Evolutionary conservation across 1,140 invertebrate species (phyloP).

Genomic region (Catajapyx aquilonaris): DNA sequence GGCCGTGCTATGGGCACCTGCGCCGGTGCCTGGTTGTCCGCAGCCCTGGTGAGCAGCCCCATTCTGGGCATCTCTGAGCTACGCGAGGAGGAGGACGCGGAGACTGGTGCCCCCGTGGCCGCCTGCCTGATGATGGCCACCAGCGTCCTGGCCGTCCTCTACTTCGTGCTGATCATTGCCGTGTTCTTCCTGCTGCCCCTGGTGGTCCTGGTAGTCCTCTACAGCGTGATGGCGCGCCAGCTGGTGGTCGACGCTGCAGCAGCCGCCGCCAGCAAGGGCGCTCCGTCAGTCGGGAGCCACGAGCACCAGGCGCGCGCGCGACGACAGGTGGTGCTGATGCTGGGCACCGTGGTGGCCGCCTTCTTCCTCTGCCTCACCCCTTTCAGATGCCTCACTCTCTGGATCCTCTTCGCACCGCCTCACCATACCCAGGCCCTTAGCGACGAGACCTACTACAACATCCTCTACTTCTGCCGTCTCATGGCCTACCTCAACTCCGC

Average conservation of each 20-base stretch:
- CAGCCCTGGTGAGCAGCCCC: constrained; percentile 59
- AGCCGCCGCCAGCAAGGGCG: not conserved
- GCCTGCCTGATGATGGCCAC: constrained; percentile 42
- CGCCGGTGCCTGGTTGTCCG: constrained; percentile 59
- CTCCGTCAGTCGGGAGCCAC: constrained; percentile 6
- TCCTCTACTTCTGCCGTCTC: constrained; percentile 62
- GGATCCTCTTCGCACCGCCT: constrained; percentile 41
- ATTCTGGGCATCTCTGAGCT: constrained; percentile 53
- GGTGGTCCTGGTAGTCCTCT: constrained; percentile 47
- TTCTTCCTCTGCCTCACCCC: constrained; percentile 75
- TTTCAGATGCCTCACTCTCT: constrained; percentile 60
- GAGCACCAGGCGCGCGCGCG: constrained; percentile 24
- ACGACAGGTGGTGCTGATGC: constrained; percentile 54
- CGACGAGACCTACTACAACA: constrained; percentile 48
- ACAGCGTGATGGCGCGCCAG: constrained; percentile 50
- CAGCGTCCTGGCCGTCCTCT: constrained; percentile 40
- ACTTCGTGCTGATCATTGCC: constrained; percentile 46
- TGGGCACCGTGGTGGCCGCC: constrained; percentile 57
- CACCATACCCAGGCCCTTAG: constrained; percentile 34
- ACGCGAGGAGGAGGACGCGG: constrained; percentile 34
- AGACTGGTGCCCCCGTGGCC: constrained; percentile 32
- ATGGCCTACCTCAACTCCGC: constrained; percentile 70
- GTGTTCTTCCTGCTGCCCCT: constrained; percentile 57
- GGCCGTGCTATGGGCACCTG: constrained; percentile 62
- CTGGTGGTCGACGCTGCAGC: constrained; percentile 30